Conservation (phyloP, 1,140 invertebrate species). For the Drosophila sechellia region DNA sequence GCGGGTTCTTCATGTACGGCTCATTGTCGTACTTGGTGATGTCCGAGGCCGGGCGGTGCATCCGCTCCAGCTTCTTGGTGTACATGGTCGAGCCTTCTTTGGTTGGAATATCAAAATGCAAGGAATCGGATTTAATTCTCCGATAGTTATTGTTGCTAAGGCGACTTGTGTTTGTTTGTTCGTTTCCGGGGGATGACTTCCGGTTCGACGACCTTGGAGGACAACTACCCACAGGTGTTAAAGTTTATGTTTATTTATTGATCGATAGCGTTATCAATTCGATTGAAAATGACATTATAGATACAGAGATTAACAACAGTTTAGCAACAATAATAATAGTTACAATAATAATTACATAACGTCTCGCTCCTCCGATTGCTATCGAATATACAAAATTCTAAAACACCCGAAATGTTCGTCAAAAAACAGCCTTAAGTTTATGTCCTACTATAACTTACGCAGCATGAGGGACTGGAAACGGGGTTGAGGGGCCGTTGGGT, state of each 20-base stretch:
- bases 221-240: background rate
- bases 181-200: slow-evolving; percentile 19
- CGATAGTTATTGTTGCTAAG: slow-evolving; percentile 60
- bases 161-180: slow-evolving; percentile 53
- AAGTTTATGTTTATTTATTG: slow-evolving; percentile 47
- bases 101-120: background rate
- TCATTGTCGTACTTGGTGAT: slow-evolving; percentile 81
- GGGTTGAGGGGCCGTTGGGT: slow-evolving; percentile 1
- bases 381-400: slow-evolving; percentile 76
- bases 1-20: slow-evolving; percentile 80
- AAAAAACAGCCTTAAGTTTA: slow-evolving; percentile 81
- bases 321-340: slow-evolving; percentile 70
- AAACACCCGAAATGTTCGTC: slow-evolving; percentile 73
- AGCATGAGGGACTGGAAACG: slow-evolving; percentile 21
- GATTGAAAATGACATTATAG: slow-evolving; percentile 74
- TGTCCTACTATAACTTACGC: slow-evolving; percentile 41
- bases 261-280: slow-evolving; percentile 66
- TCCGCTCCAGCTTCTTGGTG: slow-evolving; percentile 65
- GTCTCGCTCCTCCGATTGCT: slow-evolving; percentile 57
- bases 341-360: slow-evolving; percentile 65
- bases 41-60: slow-evolving; percentile 75
- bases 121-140: background rate
- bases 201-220: slow-evolving; percentile 28
- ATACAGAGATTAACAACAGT: slow-evolving; percentile 69
- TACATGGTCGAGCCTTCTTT: slow-evolving; percentile 48